These are phyloP conservation scores for Casuarius casuarius DNA, from an alignment of 2,113 vertebrate genomes.

Conservation along the genomic window DNA sequence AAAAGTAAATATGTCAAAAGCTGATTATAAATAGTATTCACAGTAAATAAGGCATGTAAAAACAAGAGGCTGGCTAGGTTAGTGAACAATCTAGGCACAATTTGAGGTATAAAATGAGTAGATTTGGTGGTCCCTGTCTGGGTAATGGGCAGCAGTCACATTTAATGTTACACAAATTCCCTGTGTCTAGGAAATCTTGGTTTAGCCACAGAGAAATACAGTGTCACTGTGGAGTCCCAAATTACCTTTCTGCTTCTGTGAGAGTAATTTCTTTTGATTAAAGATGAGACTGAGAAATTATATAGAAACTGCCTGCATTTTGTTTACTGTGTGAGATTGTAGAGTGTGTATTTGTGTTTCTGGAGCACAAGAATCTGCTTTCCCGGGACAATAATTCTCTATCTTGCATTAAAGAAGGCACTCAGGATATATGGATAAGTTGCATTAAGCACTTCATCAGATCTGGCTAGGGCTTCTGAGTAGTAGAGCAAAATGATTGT, in stretches of 20 bases:
- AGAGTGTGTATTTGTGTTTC: background rate
- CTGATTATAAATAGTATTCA: background rate
- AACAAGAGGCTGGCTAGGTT: constrained; percentile 10
- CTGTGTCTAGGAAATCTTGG: background rate
- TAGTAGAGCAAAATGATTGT: background rate
- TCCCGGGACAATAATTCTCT: background rate
- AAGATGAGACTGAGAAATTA: background rate
- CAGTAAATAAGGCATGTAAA: constrained; percentile 45
- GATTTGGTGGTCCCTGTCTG: background rate
- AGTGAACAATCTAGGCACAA: background rate
- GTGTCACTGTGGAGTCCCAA: background rate
- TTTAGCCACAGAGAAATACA: constrained; percentile 11
- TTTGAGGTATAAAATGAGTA: constrained; percentile 1
- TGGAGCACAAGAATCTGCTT: background rate
- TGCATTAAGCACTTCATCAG: background rate
- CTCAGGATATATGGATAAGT: background rate
- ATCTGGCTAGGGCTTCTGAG: background rate
- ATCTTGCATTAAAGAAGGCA: background rate
- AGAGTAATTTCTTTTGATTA: background rate
- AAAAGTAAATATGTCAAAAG: constrained; percentile 8
- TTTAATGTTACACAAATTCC: constrained; percentile 25
- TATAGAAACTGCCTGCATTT: background rate
- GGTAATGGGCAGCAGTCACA: constrained; percentile 13
- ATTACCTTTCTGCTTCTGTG: background rate
- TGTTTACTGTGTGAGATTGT: background rate